Evolutionary conservation across 2,888 invertebrate genomes (phyloP), one percentile per base, ranked within the genome.

Genomic region (Uropetala carovei): DNA sequence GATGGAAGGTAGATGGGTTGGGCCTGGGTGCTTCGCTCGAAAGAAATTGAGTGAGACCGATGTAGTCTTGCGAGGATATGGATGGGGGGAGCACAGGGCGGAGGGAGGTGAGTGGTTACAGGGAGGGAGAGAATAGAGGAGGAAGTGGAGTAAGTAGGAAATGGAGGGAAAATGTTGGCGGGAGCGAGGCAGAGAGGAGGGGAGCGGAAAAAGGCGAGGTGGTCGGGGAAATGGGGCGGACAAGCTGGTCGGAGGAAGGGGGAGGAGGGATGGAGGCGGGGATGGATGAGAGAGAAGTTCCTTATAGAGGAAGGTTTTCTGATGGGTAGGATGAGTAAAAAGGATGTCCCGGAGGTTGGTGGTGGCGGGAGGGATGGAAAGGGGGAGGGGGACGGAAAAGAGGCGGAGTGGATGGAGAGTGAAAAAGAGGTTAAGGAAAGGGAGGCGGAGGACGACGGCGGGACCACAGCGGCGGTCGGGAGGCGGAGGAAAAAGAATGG

Each of bases 41-140:
- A 57, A 27, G 83, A 83, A 83, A 83, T 83, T 83, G 83, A 83
- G 43, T 83, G 83, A 83, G 83, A 83, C 56, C 83, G 56, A 83
- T 83, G 83, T 83, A 83, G 83, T 83, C 56, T 57, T 43, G 18
- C 14, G 82, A 43, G 75, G 14, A n/a, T n/a, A n/a, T 16, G n/a
- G 64, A 11, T 16, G 16, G 16, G 16, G 16, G 16, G 64, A 64
- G 64, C 5, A 13, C 13, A n/a, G 64, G 64, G n/a, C n/a, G n/a
- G n/a, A n/a, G n/a, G n/a, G n/a, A n/a, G n/a, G n/a, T 16, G 64
- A 13, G n/a, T n/a, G 64, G 64, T 11, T 82, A 16, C 5, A 92
- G 92, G 92, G 92, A 91, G 92, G 92, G 68, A n/a, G 91, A 58
- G 82, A 92, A 60, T 93, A 92, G 91, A 92, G 92, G 92, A 92